These are phyloP conservation scores for Platysternon megacephalum DNA, from an alignment of 2,113 vertebrate species.

Conservation along the genomic window DNA sequence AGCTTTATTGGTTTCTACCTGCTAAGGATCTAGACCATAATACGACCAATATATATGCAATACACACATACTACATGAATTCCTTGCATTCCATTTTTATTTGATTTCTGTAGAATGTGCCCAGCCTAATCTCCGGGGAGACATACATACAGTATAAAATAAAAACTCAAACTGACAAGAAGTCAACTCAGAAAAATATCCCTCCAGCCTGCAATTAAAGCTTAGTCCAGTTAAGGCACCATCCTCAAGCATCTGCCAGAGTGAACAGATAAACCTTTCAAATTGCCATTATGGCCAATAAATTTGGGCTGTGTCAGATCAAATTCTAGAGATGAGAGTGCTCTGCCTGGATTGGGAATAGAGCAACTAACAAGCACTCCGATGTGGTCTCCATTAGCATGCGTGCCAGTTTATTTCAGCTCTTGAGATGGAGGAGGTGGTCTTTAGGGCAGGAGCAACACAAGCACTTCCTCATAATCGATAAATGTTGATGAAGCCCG, in stretches of 20 bases:
- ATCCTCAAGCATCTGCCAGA: not conserved
- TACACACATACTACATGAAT: fast-evolving
- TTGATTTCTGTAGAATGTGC: not conserved
- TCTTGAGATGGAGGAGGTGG: not conserved
- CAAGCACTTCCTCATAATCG: not conserved
- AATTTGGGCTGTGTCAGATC: not conserved
- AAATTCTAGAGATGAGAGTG: not conserved
- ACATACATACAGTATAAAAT: fast-evolving
- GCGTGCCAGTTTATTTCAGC: not conserved
- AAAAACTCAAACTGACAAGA: not conserved
- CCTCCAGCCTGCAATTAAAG: not conserved
- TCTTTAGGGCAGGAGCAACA: not conserved
- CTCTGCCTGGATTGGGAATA: not conserved
- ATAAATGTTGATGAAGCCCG: not conserved
- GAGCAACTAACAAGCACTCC: not conserved
- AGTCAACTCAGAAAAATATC: not conserved
- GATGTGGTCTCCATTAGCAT: not conserved
- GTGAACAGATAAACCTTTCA: not conserved
- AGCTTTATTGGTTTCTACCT: not conserved
- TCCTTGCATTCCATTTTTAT: not conserved
- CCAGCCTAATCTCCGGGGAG: not conserved
- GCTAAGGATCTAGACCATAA: not conserved
- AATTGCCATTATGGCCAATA: not conserved
- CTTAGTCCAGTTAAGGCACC: not conserved
- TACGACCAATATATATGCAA: not conserved